A percentile compares a stretch with the other conserved stretches of the same genome.
phyloP scores from a whole-genome alignment of 2,888 invertebrate genomes.

The Cephus pulcher region DNA sequence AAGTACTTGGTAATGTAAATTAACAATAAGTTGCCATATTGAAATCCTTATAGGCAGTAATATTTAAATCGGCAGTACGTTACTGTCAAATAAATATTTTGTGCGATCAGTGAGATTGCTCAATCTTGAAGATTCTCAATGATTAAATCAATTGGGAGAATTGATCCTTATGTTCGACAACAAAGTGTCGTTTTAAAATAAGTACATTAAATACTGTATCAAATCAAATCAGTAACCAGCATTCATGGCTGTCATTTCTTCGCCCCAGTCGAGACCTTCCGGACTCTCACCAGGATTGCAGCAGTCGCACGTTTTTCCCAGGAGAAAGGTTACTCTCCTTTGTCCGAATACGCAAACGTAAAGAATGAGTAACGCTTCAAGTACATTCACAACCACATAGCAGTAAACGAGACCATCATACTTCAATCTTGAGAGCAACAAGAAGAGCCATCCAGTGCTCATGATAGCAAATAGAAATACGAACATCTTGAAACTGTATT shows the following conservation, averaged over 20 bases:
- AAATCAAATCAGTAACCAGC: constrained; percentile 68
- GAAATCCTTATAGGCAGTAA: not conserved
- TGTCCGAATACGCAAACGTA: constrained; percentile 84
- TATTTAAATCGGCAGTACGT: not conserved
- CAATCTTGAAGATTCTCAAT: not conserved
- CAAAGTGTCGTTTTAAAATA: not conserved
- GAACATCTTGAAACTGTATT: constrained; percentile 87
- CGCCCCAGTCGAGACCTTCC: constrained; percentile 86
- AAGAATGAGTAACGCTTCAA: constrained; percentile 80
- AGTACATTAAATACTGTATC: not conserved
- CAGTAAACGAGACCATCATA: constrained; percentile 80
- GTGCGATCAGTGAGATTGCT: not conserved
- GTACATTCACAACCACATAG: constrained; percentile 80
- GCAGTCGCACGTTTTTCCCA: constrained; percentile 80
- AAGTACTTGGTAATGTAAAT: not conserved
- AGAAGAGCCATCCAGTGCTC: constrained; percentile 82
- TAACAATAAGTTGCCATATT: not conserved
- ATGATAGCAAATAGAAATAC: constrained; percentile 80
- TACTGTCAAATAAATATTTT: not conserved
- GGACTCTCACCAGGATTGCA: constrained; percentile 73
- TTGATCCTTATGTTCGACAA: not conserved
- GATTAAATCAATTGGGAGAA: not conserved
- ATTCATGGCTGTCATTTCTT: constrained; percentile 90
- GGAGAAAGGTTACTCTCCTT: constrained; percentile 81
- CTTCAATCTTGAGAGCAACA: constrained; percentile 80